These are phyloP conservation scores for Alloscopus bannaensis DNA, from an alignment of 2,888 invertebrate species.

Conservation along the genomic window DNA sequence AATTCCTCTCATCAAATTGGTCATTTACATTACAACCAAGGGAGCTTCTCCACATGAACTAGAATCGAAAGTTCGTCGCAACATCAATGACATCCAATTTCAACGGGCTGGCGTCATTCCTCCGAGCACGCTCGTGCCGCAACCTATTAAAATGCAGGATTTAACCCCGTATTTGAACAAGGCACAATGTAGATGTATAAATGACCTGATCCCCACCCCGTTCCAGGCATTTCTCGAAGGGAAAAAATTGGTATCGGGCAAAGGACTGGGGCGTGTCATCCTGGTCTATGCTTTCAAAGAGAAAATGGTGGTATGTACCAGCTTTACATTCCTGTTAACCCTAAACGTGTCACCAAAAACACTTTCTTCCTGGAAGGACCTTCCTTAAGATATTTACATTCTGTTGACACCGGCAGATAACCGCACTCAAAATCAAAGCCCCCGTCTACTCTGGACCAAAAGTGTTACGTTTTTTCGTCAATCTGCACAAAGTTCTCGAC, in stretches of 20 bases:
- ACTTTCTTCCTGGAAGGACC: too few species aligned
- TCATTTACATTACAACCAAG: constrained; percentile 5
- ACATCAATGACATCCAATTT: constrained; percentile 23
- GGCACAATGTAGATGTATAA: constrained; percentile 51
- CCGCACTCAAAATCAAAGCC: constrained; percentile 54
- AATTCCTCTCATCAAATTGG: too few species aligned
- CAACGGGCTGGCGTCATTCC: not conserved
- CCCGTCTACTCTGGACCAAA: constrained; percentile 58
- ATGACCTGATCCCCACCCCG: constrained; percentile 57
- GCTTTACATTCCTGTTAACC: not conserved
- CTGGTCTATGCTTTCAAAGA: constrained; percentile 58
- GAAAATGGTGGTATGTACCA: constrained; percentile 41
- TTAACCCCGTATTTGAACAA: constrained; percentile 44
- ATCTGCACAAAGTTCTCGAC: constrained; percentile 45
- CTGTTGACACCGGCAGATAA: not conserved
- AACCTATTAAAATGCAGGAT: constrained; percentile 36
- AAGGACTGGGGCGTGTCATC: constrained; percentile 53
- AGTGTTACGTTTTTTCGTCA: constrained; percentile 53
- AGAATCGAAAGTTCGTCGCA: constrained; percentile 32
- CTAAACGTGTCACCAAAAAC: not conserved
- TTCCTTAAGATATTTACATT: too few species aligned
- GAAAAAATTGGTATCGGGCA: constrained; percentile 58
- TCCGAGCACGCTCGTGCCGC: not conserved
- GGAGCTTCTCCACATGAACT: constrained; percentile 45
- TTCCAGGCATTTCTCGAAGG: constrained; percentile 64